phyloP scores from a whole-genome alignment of 2,888 invertebrate genomes.

The Nymphalis c-album region DNA sequence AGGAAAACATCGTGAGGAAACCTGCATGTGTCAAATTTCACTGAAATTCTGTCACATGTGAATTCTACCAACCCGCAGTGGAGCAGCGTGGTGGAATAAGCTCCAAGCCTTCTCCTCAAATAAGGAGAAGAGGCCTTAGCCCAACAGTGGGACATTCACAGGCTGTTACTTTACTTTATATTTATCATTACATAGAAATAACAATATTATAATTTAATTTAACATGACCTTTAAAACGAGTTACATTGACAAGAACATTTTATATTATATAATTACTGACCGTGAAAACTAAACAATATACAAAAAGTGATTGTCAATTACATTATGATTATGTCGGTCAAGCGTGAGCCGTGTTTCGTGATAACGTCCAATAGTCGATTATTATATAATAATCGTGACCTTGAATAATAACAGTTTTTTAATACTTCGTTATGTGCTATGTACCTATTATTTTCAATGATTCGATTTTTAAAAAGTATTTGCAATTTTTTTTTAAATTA shows the following conservation, averaged over 20 bases:
- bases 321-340: conserved; percentile 11
- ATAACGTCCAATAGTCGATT: conserved; percentile 4
- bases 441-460: not conserved
- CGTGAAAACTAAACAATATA: conserved; percentile 29
- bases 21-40: no score
- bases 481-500: no score
- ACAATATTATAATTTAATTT: not conserved
- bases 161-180: no score
- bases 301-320: conserved; percentile 23
- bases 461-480: no score
- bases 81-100: no score
- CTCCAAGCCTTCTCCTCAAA: no score
- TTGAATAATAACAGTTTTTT: conserved; percentile 5
- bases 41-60: no score
- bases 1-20: no score
- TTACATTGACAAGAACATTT: conserved; percentile 10
- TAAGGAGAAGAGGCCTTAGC: no score
- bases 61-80: no score
- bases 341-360: conserved; percentile 10
- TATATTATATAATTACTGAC: conserved; percentile 19
- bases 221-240: conserved; percentile 7
- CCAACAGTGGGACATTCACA: no score
- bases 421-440: not conserved
- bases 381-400: conserved; percentile 11
- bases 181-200: not conserved